Base-by-base conservation (phyloP, 2,797 vertebrate species). In the Triplophysa yarkandensis region DNA sequence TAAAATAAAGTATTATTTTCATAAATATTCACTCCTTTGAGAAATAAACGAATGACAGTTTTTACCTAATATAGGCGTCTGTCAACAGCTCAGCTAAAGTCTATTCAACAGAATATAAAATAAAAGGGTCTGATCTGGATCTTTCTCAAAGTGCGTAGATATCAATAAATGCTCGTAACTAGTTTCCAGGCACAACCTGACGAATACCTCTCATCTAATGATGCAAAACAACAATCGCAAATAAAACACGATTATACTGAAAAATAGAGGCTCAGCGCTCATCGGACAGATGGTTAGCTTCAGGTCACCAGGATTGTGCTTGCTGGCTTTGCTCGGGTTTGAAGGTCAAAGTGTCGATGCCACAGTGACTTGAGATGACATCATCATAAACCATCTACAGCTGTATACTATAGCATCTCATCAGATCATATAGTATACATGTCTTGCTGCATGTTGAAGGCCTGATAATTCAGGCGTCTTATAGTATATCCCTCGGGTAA, bases 11-110 rank as follows among this genome's bases (percentile, higher is more conserved):
- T 39, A 39, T 39, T 13, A 39, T 39, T 11, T 13, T 39, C 3
- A 34, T 9, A 48, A 34, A 14, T 13, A 68, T 72, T 30, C 16
- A 8, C 27, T 57, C 19, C 54, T 28, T 68, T 43, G 21, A 48
- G 2, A 63, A 39, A 62, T 6, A 36, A 34, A 55, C 2, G 11
- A 16, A 17, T 55, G 61, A 76, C 25, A 72, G 52, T 46, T 67
- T 55, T 65, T 62, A 78, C 81, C 81, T 82, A 82, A 82, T 82
- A 80, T 82, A 82, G 81, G 81, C 58, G 34, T 72, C 28, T 73
- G 23, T 63, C 62, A 50, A 68, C 14, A 48, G 30, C 17, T 63
- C 43, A 57, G 28, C 32, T 71, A 60, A 73, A 60, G 52, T 65
- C 62, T 69, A 58, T 81, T 77, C 74, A 80, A 76, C 41, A 66